Evolutionary conservation across 2,888 invertebrate genomes (phyloP), one percentile per base, ranked within the genome.

Genomic region (Camponotus fellah): DNA sequence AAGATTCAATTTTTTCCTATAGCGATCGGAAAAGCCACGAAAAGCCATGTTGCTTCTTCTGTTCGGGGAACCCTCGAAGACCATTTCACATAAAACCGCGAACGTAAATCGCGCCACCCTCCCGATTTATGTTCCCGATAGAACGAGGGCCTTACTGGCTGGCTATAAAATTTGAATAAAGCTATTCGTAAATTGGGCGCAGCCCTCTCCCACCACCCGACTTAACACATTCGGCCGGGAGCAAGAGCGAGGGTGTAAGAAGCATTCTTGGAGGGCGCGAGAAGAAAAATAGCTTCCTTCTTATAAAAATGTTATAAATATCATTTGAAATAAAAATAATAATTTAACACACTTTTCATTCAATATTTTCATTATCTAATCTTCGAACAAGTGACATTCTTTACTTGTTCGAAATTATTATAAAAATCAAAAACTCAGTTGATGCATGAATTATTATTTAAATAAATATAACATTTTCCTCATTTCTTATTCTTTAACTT

Each of bases 141-240:
- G 79, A n/a, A 46, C 21, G 12, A 32, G 10, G 26, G 58, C 37
- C 83, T 64, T 53, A 43, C 43, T 21, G 46, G 10, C 46, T 74
- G 53, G 68, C 65, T 80, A 85, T 86, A 83, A 85, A 86, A 86
- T 86, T 86, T 86, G 85, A 86, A 86, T 86, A 86, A 86, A 86
- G 83, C 86, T 69, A 80, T 80, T 72, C 79, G 84, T 80, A 80
- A 86, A 83, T 86, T 85, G 82, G 40, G 58, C 82, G 53, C 66
- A 76, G 76, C 58, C 86, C 76, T 85, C 53, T 53, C 62, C 71
- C 76, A 17, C 71, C 76, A 17, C 68, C 56, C 26, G 43, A 46
- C 83, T 64, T 53, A 60, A 79, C 60, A 72, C 60, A 60, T 60
- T 69, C 76, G 65, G 46, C 75, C 37, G n/a, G 49, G 37, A 60